Evolutionary conservation across 2,113 vertebrate genomes (phyloP).

Genomic region (Chionodraco myersi): DNA sequence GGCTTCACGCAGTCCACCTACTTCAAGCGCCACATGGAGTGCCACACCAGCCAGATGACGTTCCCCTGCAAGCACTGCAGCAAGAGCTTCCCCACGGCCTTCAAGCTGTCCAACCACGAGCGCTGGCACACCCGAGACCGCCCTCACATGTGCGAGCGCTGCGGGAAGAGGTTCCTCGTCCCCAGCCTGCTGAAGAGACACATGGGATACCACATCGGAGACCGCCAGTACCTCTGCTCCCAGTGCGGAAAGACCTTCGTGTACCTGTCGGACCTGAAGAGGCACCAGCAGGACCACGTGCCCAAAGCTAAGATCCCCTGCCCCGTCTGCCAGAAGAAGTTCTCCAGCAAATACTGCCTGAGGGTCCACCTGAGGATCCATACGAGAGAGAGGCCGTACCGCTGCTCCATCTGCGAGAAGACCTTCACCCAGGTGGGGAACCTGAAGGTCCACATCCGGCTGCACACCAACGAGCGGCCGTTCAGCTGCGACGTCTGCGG

Average conservation of each 20-base stretch:
- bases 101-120: slow-evolving; percentile 78
- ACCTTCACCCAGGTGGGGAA: slow-evolving; percentile 79
- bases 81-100: slow-evolving; percentile 77
- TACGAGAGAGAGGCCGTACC: slow-evolving; percentile 77
- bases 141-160: slow-evolving; percentile 81
- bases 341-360: slow-evolving; percentile 80
- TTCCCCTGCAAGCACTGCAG: slow-evolving; percentile 79
- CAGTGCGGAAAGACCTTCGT: slow-evolving; percentile 82
- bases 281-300: slow-evolving; percentile 80
- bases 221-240: slow-evolving; percentile 80
- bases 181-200: slow-evolving; percentile 81
- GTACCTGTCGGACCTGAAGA: slow-evolving; percentile 79
- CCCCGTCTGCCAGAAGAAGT: slow-evolving; percentile 79
- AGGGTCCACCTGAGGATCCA: slow-evolving; percentile 79
- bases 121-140: slow-evolving; percentile 81
- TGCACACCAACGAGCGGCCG: slow-evolving; percentile 79
- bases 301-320: slow-evolving; percentile 79
- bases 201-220: slow-evolving; percentile 82
- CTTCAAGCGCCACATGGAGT: slow-evolving; percentile 82
- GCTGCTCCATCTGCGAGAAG: slow-evolving; percentile 77
- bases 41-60: slow-evolving; percentile 80
- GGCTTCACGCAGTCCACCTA: slow-evolving; percentile 82
- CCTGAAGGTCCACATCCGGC: slow-evolving; percentile 76
- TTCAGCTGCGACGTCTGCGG: slow-evolving; percentile 79
- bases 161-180: slow-evolving; percentile 76